Evolutionary conservation across 2,888 invertebrate genomes (phyloP).

Genomic region (Romanomermis culicivorax): DNA sequence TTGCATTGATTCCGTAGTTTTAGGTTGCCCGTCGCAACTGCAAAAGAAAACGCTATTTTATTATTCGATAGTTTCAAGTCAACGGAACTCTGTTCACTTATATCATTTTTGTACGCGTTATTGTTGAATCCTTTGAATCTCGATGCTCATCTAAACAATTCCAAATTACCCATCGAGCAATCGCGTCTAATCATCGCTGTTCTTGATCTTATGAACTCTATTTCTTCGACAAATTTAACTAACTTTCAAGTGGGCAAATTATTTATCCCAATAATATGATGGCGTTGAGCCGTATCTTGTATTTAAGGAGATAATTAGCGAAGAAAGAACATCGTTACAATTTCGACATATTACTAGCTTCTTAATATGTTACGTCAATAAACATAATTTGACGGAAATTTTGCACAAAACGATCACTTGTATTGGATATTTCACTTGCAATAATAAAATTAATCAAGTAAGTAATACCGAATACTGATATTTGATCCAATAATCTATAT

Average conservation of each 20-base stretch:
- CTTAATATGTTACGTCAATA: conserved; percentile 42
- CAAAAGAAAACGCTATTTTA: background rate
- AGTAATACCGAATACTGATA: no score
- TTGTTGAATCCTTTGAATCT: background rate
- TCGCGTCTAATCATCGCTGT: background rate
- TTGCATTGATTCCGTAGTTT: no score
- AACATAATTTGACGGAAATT: conserved; percentile 30
- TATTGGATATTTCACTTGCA: conserved; percentile 59
- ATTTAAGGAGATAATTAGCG: conserved; percentile 41
- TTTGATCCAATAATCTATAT: no score
- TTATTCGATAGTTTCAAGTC: background rate
- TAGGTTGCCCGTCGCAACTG: background rate
- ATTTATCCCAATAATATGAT: no score
- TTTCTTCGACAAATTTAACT: no score
- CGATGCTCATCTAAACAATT: background rate
- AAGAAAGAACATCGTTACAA: conserved; percentile 63
- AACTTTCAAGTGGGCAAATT: no score
- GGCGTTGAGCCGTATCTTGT: background rate
- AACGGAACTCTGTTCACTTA: background rate
- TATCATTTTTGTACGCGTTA: background rate
- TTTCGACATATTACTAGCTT: conserved; percentile 64
- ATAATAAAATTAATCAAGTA: conserved; percentile 56
- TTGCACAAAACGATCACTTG: conserved; percentile 56
- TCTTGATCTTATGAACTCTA: background rate
- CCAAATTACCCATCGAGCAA: background rate